Evolutionary conservation across 2,888 invertebrate species (phyloP).

Genomic region (Heliconius ethilla): DNA sequence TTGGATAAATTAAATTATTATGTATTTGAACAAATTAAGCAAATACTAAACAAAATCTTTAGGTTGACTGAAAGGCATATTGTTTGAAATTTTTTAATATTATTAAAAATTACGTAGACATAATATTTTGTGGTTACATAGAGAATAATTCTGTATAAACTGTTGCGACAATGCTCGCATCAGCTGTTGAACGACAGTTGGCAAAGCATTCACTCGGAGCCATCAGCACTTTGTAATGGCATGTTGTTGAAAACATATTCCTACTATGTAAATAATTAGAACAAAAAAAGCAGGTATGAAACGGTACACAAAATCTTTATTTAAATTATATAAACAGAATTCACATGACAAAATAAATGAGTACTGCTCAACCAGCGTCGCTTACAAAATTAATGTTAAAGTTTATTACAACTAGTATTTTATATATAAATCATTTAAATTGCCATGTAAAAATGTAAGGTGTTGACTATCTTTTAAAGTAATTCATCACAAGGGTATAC

Average conservation of each 20-base stretch:
- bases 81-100: slow-evolving; percentile 60
- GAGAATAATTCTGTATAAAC: slow-evolving; percentile 79
- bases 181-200: slow-evolving; percentile 67
- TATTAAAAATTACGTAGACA: slow-evolving; percentile 81
- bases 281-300: slow-evolving; percentile 65
- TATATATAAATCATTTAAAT: slow-evolving; percentile 54
- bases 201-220: slow-evolving; percentile 68
- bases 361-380: slow-evolving; percentile 35
- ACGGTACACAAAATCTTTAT: slow-evolving; percentile 66
- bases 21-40: neutral
- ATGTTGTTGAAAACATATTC: slow-evolving; percentile 57
- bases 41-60: neutral
- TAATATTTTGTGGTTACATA: slow-evolving; percentile 81
- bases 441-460: slow-evolving; percentile 64
- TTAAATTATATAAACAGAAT: slow-evolving; percentile 58
- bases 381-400: slow-evolving; percentile 37
- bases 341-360: slow-evolving; percentile 68
- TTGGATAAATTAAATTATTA: too few species aligned
- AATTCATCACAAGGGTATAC: slow-evolving; percentile 77
- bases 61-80: slow-evolving; percentile 29
- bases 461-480: slow-evolving; percentile 60
- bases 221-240: slow-evolving; percentile 59
- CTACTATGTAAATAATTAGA: slow-evolving; percentile 62
- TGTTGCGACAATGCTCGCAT: slow-evolving; percentile 70
- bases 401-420: slow-evolving; percentile 44